Evolutionary conservation across 2,888 invertebrate genomes (phyloP).

Genomic region (Chloroclystis v-ata): DNA sequence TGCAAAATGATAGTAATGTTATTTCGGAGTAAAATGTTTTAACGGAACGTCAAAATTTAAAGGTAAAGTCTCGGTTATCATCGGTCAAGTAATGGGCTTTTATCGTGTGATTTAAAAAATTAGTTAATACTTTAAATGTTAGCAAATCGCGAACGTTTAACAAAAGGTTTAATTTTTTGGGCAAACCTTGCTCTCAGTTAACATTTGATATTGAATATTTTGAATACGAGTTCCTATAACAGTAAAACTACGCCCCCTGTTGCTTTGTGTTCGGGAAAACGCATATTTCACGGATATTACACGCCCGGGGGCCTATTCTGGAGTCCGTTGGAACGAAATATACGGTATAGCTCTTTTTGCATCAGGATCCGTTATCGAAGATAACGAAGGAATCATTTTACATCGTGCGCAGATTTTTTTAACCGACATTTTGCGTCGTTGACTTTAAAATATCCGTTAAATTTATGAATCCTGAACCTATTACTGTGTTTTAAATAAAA

Average conservation of each 20-base stretch:
- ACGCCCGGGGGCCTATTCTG: constrained; percentile 38
- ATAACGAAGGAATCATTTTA: constrained; percentile 12
- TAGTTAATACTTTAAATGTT: too few relatives aligned
- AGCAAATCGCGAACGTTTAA: too few relatives aligned
- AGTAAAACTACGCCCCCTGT: constrained; percentile 35
- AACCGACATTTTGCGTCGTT: background rate
- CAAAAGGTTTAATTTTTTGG: too few relatives aligned
- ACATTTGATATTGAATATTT: constrained; percentile 54
- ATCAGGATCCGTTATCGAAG: constrained; percentile 25
- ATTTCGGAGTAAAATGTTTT: too few relatives aligned
- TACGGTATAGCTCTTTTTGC: constrained; percentile 26
- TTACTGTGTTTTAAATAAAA: too few relatives aligned
- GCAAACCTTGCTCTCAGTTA: background rate
- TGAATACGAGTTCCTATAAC: constrained; percentile 50
- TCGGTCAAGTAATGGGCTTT: too few relatives aligned
- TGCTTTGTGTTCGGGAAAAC: constrained; percentile 52
- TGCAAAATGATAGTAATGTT: constrained; percentile 12
- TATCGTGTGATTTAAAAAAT: too few relatives aligned
- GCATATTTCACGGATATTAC: constrained; percentile 54
- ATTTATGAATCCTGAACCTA: too few relatives aligned
- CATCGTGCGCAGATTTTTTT: background rate
- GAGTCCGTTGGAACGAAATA: constrained; percentile 31
- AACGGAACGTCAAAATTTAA: too few relatives aligned
- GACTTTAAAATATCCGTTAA: too few relatives aligned
- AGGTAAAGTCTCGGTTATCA: too few relatives aligned